Evolutionary conservation across 2,113 vertebrate species (phyloP), one percentile per base, ranked within the genome.

Genomic region (Ictidomys tridecemlineatus): DNA sequence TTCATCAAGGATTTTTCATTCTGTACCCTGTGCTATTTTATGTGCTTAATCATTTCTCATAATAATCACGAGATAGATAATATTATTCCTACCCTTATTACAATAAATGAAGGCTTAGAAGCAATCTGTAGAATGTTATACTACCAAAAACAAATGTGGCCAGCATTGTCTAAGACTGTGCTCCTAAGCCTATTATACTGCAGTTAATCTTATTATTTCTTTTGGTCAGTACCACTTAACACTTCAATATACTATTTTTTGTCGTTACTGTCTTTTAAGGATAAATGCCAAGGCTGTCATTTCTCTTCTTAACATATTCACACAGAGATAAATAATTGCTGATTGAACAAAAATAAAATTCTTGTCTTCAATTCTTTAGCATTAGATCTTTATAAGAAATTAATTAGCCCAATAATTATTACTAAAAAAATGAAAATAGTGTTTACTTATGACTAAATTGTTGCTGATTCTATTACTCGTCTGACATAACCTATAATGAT

Each of bases 51-150:
- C 42, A 48, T 26, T 78, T 92, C 65, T 88, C 48, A 82, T 80
- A 85, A 72, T 63, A 79, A 67, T 30, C 34, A n/a, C 13, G 32
- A 42, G 37, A 42, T 13, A 65, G 16, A 20, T 39, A 77, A 63
- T 90, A 51, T 82, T 61, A 85, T 93, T 39, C 30, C 30, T 42
- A 28, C 10, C 34, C 24, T 5, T 70, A 61, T n/a, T n/a, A 58
- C 8, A 74, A 28, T 69, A 95, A 87, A 93, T 32, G 28, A 42
- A 69, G 7, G 16, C 5, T 85, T 78, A 89, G 84, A 96, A 76
- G 30, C n/a, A 90, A 85, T 95, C 42, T 69, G 39, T 8, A 86
- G 74, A 95, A 48, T 45, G 86, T 95, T 63, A 30, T 17, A 34
- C 65, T 69, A 69, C 32, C 30, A 80, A 63, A 87, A 80, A 93